phyloP scores from a whole-genome alignment of 1,140 invertebrate genomes.

The Cepaea nemoralis region DNA sequence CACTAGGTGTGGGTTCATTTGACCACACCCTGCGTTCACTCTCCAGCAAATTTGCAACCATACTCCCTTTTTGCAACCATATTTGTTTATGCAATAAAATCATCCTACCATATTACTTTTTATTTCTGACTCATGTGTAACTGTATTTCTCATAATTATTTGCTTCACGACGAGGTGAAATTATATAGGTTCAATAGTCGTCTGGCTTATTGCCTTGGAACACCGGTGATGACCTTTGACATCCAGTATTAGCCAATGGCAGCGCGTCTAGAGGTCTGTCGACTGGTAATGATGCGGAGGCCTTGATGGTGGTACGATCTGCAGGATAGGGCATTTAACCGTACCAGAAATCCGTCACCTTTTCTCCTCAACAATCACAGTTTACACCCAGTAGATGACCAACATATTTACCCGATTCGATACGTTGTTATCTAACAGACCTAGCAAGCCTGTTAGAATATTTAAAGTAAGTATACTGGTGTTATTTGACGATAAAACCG shows the following conservation, averaged over 20 bases:
- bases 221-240: background rate
- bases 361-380: background rate
- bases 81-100: no score
- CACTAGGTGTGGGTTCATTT: no score
- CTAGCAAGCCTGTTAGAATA: background rate
- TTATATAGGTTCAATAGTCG: no score
- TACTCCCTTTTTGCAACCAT: no score
- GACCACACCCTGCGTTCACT: no score
- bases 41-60: no score
- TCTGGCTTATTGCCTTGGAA: no score
- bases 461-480: constrained; percentile 1
- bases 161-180: no score
- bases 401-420: background rate
- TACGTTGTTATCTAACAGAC: background rate
- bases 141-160: no score
- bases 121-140: no score
- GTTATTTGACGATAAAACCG: background rate
- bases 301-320: background rate
- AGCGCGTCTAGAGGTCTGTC: background rate
- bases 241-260: background rate
- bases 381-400: background rate
- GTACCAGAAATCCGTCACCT: background rate
- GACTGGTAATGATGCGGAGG: background rate
- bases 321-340: background rate
- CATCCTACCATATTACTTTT: no score